Percentiles rank a stretch among this genome's conserved stretches.
Conservation (phyloP, 2,888 invertebrate species). For the Drosophila gaucha region DNA sequence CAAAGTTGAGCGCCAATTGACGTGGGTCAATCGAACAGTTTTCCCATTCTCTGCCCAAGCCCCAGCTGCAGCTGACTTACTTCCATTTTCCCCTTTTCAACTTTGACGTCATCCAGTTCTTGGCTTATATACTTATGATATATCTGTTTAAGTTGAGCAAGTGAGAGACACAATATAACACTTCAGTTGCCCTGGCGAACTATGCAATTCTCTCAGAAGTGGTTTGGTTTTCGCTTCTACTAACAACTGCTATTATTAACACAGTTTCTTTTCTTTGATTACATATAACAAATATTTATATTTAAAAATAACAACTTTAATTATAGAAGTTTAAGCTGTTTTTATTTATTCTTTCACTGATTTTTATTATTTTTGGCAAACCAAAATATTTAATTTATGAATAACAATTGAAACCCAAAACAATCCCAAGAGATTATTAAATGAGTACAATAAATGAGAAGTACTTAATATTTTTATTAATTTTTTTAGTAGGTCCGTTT, state of each 20-base stretch:
- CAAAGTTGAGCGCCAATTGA: conserved; percentile 33
- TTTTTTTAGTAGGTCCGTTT: conserved; percentile 21
- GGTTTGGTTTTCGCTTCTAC: no score
- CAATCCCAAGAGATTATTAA: conserved; percentile 22
- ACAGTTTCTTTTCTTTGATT: no score
- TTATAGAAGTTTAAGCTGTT: no score
- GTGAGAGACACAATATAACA: no score
- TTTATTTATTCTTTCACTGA: no score
- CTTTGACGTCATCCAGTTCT: not conserved
- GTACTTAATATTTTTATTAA: not conserved
- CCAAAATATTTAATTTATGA: conserved; percentile 28
- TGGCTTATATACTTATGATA: no score
- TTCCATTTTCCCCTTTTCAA: not conserved
- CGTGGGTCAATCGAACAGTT: conserved; percentile 45
- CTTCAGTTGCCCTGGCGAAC: no score
- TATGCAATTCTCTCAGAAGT: no score
- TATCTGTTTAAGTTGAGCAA: no score
- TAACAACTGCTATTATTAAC: no score
- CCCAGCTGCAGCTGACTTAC: not conserved
- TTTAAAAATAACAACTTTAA: no score
- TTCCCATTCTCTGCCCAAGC: not conserved
- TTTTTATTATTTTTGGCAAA: conserved; percentile 6
- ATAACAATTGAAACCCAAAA: conserved; percentile 13
- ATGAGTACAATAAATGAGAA: conserved; percentile 11
- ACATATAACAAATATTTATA: no score